Percentiles rank a stretch among this genome's conserved stretches.
Evolutionary conservation across 2,888 invertebrate species (phyloP).

Genomic region (Dryadula phaetusa): DNA sequence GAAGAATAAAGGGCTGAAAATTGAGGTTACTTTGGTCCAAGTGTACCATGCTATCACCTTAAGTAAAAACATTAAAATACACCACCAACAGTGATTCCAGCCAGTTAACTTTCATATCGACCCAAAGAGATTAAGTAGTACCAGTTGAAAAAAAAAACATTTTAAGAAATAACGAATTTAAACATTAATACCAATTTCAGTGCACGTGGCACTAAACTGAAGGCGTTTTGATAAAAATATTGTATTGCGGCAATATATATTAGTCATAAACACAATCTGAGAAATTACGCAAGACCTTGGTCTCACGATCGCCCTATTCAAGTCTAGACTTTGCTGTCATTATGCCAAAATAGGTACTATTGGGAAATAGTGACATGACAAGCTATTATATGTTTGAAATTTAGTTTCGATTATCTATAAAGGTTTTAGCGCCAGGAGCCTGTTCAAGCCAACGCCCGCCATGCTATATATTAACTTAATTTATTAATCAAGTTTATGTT

Average conservation of each 20-base stretch:
- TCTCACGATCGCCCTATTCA: conserved; percentile 21
- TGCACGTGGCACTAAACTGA: conserved; percentile 7
- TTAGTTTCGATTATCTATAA: conserved; percentile 34
- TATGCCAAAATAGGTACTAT: conserved; percentile 21
- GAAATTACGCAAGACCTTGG: conserved; percentile 15
- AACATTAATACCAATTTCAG: too few species aligned
- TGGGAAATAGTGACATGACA: conserved; percentile 30
- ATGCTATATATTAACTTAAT: conserved; percentile 37
- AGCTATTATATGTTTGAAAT: conserved; percentile 29
- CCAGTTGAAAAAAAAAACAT: too few species aligned
- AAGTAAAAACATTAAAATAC: too few species aligned
- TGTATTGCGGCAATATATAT: conserved; percentile 4
- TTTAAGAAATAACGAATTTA: too few species aligned
- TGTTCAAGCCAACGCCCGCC: conserved; percentile 48
- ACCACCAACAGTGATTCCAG: too few species aligned
- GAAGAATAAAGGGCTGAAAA: too few species aligned
- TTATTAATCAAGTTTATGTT: neutral
- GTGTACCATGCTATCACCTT: too few species aligned
- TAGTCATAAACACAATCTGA: conserved; percentile 17
- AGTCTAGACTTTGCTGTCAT: conserved; percentile 23
- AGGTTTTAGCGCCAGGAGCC: conserved; percentile 45
- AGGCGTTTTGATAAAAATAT: conserved; percentile 1
- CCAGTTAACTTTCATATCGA: too few species aligned
- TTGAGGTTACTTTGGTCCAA: too few species aligned
- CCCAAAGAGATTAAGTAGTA: too few species aligned